Percentiles rank a stretch among this genome's conserved stretches.
Conservation (phyloP, 2,888 invertebrate genomes). For the Thymelicus sylvestris region DNA sequence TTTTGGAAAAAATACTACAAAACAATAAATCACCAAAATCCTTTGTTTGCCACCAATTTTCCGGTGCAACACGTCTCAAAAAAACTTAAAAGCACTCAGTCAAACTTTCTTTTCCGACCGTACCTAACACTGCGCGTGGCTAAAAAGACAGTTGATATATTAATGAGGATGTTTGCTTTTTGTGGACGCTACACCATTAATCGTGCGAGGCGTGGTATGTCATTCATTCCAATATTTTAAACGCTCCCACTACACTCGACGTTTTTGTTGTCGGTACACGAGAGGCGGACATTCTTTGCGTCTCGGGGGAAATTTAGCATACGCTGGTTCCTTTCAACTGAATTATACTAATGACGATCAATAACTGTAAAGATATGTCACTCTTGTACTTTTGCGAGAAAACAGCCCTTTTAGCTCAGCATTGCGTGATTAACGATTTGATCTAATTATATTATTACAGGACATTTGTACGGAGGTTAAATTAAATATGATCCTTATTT, state of each 20-base stretch:
- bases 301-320: constrained; percentile 50
- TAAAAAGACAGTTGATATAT: constrained; percentile 84
- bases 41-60: constrained; percentile 11
- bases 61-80: constrained; percentile 3
- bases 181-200: constrained; percentile 79
- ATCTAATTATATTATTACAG: constrained; percentile 21
- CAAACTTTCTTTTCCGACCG: constrained; percentile 54
- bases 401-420: constrained; percentile 7
- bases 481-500: too few relatives aligned
- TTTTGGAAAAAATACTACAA: constrained; percentile 3
- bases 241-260: constrained; percentile 70
- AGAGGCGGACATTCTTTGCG: constrained; percentile 70
- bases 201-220: constrained; percentile 83
- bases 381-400: neutral
- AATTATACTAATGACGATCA: constrained; percentile 38
- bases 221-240: constrained; percentile 85
- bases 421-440: constrained; percentile 27
- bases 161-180: constrained; percentile 83
- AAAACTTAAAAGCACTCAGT: constrained; percentile 19
- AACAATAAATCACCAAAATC: constrained; percentile 15
- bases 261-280: constrained; percentile 79
- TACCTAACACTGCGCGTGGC: constrained; percentile 62
- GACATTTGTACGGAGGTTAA: neutral
- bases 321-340: constrained; percentile 36
- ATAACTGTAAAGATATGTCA: constrained; percentile 39